These are phyloP conservation scores for Probosciger aterrimus DNA, from an alignment of 2,113 vertebrate species.

Conservation along the genomic window DNA sequence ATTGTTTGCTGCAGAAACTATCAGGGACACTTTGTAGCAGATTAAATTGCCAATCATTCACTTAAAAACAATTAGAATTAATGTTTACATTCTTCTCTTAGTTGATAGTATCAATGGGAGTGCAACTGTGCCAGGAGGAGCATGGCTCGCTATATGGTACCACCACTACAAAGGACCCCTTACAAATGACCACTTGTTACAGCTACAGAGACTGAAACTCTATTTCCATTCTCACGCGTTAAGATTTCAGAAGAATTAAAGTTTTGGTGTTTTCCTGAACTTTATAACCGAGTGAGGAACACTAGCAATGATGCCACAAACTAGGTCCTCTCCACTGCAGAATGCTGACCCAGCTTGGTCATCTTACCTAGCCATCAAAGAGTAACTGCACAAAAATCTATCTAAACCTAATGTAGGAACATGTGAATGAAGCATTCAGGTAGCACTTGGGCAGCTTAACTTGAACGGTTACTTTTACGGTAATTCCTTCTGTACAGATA, in stretches of 20 bases:
- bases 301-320: not conserved
- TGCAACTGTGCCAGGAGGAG: constrained; percentile 13
- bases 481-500: not conserved
- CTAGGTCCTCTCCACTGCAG: not conserved
- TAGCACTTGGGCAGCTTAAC: not conserved
- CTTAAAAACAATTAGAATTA: not conserved
- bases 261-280: not conserved
- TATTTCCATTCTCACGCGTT: not conserved
- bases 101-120: not conserved
- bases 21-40: not conserved
- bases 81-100: not conserved
- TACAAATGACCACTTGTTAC: not conserved
- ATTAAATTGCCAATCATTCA: not conserved
- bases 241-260: not conserved
- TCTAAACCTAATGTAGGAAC: not conserved
- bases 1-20: not conserved
- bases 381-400: not conserved
- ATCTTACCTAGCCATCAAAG: not conserved
- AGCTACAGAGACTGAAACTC: not conserved
- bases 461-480: not conserved
- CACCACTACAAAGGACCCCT: not conserved
- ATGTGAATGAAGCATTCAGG: not conserved
- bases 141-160: not conserved
- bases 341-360: not conserved
- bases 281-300: not conserved